phyloP scores from a whole-genome alignment of 1,140 invertebrate species.

The Hydropsyche tenuis region DNA sequence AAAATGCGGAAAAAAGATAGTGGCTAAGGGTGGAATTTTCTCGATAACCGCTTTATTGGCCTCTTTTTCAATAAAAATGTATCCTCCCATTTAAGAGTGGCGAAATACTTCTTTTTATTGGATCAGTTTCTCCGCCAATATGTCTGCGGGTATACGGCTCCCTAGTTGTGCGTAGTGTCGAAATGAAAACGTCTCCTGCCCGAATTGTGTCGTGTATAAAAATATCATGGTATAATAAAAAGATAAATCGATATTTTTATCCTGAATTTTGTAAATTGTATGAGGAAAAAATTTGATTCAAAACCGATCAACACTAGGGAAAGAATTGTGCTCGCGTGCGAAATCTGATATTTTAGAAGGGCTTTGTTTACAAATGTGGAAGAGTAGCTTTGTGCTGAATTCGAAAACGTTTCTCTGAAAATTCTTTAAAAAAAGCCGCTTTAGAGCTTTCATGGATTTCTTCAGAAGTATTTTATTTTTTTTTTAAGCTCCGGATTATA shows the following conservation, averaged over 20 bases:
- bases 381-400: not conserved
- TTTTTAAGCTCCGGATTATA: constrained; percentile 5
- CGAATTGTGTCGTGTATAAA: too few relatives aligned
- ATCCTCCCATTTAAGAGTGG: constrained; percentile 20
- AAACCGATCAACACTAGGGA: not conserved
- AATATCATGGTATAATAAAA: too few relatives aligned
- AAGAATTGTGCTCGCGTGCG: not conserved
- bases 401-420: not conserved
- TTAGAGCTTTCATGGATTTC: constrained; percentile 1
- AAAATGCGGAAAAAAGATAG: constrained; percentile 25
- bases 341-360: constrained; percentile 12
- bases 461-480: not conserved
- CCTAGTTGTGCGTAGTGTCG: too few relatives aligned
- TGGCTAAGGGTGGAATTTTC: constrained; percentile 27
- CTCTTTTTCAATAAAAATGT: constrained; percentile 37
- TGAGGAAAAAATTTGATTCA: not conserved
- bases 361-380: constrained; percentile 7
- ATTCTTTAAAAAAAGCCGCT: constrained; percentile 5
- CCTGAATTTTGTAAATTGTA: too few relatives aligned
- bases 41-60: constrained; percentile 35
- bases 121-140: constrained; percentile 8
- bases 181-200: too few relatives aligned
- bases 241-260: too few relatives aligned
- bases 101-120: constrained; percentile 28
- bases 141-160: too few relatives aligned